Base-by-base conservation (phyloP, 2,888 invertebrate species). In the Antitype chi region DNA sequence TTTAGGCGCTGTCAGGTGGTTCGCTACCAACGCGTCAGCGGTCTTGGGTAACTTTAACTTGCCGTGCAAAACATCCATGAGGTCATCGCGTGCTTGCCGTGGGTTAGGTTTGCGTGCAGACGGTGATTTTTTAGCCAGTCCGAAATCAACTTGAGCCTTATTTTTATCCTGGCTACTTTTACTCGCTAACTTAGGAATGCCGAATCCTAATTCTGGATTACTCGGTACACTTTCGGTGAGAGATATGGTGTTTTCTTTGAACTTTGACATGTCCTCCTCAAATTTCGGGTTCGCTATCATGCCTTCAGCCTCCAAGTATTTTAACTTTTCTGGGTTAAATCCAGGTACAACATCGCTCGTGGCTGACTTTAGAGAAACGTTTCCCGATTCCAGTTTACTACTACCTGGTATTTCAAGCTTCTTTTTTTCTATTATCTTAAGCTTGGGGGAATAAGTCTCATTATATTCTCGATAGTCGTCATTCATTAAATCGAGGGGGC, bases 241-340 rank as follows among this genome's bases (percentile, higher is more conserved):
- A 6, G 84, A 57, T 17, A 0, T 20, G 0, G 32, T 25, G 11
- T 6, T 17, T 32, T 23, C 52, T 25, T 59, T 20, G 1, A 15
- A 3, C 0, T 20, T 17, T 28, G 28, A 2, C n/a, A 13, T 8
- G 7, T 23, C n/a, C 5, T 20, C 9, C 32, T 1, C 23, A 7
- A 47, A 25, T 17, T 47, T 17, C 17, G 13, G n/a, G 0, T 38
- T 23, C 9, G n/a, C 2, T 52, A 32, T 13, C 6, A 68, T n/a
- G n/a, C 49, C 52, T 63, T 83, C 79, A 32, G 84, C 78, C 47
- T 83, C 79, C 47, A 83, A 68, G 62, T 83, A 83, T 78, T 80
- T 80, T 13, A 68, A 15, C 47, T 63, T 78, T 49, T 83, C 84
- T n/a, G 78, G 83, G 68, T 80, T 84, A 25, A 84, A 68, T n/a